Base-by-base conservation (phyloP, 2,113 vertebrate genomes). In the Nansenia antarctica region DNA sequence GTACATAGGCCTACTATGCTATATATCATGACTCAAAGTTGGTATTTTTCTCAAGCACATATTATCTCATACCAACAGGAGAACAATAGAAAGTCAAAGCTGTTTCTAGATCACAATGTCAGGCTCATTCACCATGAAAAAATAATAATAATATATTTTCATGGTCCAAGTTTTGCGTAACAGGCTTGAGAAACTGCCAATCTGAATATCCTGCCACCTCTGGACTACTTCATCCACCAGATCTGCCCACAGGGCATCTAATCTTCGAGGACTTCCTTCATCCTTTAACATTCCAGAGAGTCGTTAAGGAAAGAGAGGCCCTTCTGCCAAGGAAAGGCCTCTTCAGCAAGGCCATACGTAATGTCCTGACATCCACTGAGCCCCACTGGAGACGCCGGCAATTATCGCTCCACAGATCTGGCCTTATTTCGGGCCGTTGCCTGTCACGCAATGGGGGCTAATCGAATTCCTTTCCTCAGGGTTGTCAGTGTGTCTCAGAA, bases 301-400 rank as follows among this genome's bases (percentile, higher is more conserved):
- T 57, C 54, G 78, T 29, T 45, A 73, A 69, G 74, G 62, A 64
- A 82, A 83, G 67, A 67, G n/a, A 63, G 62, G 67, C 29, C 53
- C 59, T 76, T 67, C 67, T 49, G 67, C 73, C 35, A 52, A 79
- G 80, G 82, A 83, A 81, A 65, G 42, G 67, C 39, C 65, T 70
- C 66, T 87, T 84, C 30, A 69, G 22, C 31, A 69, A n/a, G 9
- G 74, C 72, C 29, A 62, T 63, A 72, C 47, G 42, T 75, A 78
- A 86, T 72, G 65, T 78, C 65, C 80, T 72, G 74, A 85, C 84
- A 86, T 81, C 83, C 85, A 72, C 2, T 69, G 5, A 58, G 26
- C 65, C 49, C 22, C 45, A 47, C 74, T 74, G 61, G 49, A 66
- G 57, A 62, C 66, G 65, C 12, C 12, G 42, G 27, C 18, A 29